phyloP scores from a whole-genome alignment of 2,797 vertebrate genomes.

The Oryzias dopingdopingensis region DNA sequence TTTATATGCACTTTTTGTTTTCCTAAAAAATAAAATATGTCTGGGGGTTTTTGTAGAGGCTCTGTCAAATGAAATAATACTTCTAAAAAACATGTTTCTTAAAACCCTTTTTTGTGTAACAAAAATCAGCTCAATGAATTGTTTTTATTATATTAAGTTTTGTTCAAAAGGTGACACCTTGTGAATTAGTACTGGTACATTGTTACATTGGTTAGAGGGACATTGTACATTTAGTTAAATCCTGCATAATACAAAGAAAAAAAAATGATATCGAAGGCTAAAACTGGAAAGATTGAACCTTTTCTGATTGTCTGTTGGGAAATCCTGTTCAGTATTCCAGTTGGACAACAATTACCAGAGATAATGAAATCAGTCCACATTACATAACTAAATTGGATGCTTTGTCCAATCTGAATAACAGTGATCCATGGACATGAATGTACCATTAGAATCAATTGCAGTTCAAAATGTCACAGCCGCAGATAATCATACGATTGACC shows the following conservation, averaged over 20 bases:
- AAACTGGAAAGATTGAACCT: conserved; percentile 38
- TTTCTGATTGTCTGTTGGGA: conserved; percentile 38
- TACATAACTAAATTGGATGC: conserved; percentile 52
- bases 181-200: not conserved
- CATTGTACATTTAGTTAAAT: conserved; percentile 32
- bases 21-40: too few species aligned
- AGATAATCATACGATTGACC: conserved; percentile 68
- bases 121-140: too few species aligned
- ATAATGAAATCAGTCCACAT: conserved; percentile 63
- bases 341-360: conserved; percentile 45
- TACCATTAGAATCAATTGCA: conserved; percentile 64
- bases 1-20: too few species aligned
- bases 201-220: conserved; percentile 8
- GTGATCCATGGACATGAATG: conserved; percentile 57
- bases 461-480: conserved; percentile 69
- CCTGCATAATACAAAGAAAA: conserved; percentile 25
- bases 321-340: conserved; percentile 44
- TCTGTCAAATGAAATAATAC: too few species aligned
- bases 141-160: too few species aligned
- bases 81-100: too few species aligned
- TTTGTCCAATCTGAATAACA: conserved; percentile 50
- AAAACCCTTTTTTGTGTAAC: too few species aligned
- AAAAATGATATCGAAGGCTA: conserved; percentile 41
- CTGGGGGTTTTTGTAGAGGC: too few species aligned
- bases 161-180: not conserved